phyloP scores from a whole-genome alignment of 2,113 vertebrate genomes.

The Neotragus pygmaeus region DNA sequence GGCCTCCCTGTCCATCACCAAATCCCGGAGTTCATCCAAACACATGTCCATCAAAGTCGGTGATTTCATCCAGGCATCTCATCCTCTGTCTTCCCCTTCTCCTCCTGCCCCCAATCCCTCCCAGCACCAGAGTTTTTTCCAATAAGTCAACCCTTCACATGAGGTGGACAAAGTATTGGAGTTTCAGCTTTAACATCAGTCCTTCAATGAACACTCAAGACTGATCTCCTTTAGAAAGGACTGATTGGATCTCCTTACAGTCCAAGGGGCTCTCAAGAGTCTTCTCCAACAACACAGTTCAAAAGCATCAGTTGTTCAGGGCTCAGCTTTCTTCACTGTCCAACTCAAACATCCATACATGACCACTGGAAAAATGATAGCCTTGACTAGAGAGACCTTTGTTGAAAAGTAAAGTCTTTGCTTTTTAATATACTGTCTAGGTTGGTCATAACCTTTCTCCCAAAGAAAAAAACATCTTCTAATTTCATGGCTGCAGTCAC shows the following conservation, averaged over 20 bases:
- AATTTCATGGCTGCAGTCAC: background rate
- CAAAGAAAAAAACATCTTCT: accelerated
- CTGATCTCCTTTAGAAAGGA: background rate
- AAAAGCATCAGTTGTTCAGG: background rate
- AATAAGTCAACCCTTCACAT: background rate
- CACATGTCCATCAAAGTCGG: accelerated
- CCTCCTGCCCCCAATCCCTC: background rate
- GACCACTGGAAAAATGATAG: background rate
- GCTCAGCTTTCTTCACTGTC: accelerated
- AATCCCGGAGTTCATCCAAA: background rate
- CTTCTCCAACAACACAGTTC: background rate
- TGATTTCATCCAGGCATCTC: background rate
- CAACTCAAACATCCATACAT: background rate
- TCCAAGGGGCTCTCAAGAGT: background rate
- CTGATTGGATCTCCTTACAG: background rate
- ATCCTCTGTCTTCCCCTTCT: background rate
- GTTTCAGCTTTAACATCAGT: background rate
- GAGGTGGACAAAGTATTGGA: background rate
- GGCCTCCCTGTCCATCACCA: background rate
- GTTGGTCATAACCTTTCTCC: background rate
- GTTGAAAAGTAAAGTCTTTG: background rate
- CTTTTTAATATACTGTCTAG: background rate
- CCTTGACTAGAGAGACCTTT: background rate
- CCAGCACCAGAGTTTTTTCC: background rate
- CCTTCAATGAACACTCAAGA: background rate